Base-by-base conservation (phyloP, 2,888 invertebrate species). In the Hydrotaea diabolus region DNA sequence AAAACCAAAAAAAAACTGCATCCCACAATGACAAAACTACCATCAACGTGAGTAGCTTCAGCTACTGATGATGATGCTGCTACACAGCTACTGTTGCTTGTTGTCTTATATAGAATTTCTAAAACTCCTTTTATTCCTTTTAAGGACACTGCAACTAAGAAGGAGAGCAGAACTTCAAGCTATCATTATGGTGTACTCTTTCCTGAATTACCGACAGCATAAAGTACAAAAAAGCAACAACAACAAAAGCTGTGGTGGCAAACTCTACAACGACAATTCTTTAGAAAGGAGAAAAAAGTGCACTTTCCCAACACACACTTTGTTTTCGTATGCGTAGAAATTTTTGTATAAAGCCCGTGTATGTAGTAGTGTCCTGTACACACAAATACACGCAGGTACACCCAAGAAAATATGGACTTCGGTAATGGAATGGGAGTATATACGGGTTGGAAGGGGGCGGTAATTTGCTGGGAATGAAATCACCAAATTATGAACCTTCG, bases 101-200 rank as follows among this genome's bases (percentile, higher is more conserved):
- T 55, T 55, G 26, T 26, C 23, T 26, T 15, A 26, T 59, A 0
- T 26, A 59, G 26, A 26, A 26, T 59, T 59, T 59, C 23, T 55
- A n/a, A 49, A 49, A 49, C 11, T 39, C 8, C 39, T 39, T 39
- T 39, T 19, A 53, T 15, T 55, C 21, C 15, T 17, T 64, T 36
- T 36, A 36, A 31, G 17, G 17, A 62, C 4, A 26, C 31, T 26
- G n/a, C 26, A 5, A 31, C 23, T 7, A 31, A 31, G 31, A 62
- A 1, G 21, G 3, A 64, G 8, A 64, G 49, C n/a, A 55, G 5
- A 55, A 43, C 66, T 43, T 66, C 15, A 21, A 17, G 66, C 66
- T 43, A 66, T 66, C 19, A 39, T 66, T 66, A 66, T 66, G 66
- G 43, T 66, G 43, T 62, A 62, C 66, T 21, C 66, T 17, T 39